Evolutionary conservation across 2,888 invertebrate genomes (phyloP), one percentile per base, ranked within the genome.

Genomic region (Branchipolynoe longqiensis): DNA sequence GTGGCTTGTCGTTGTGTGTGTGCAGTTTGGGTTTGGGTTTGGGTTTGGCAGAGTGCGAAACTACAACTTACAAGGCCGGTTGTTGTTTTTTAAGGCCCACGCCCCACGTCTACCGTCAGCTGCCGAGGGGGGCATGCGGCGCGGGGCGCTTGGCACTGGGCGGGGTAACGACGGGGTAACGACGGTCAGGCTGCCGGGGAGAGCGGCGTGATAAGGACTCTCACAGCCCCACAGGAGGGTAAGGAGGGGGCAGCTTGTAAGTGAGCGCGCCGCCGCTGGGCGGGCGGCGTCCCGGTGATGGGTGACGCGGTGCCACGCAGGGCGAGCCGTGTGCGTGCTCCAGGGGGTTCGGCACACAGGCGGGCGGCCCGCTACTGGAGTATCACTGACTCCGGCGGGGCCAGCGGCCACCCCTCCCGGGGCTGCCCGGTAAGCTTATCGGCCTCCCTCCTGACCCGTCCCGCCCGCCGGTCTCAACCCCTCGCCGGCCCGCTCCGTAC

Each of bases 371-470:
- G 36, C 69, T 69, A 33, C 25, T 69, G 69, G 62, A 69, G 69
- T 69, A 69, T 69, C 69, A 25, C n/a, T 69, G 69, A 69, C 69
- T 69, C 69, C 69, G 38, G 69, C 69, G 36, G 69, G 69, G 69
- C 69, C 6, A 1, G n/a, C 14, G 69, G 36, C 69, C 69, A 38
- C 69, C 69, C 69, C 69, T 54, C 54, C 78, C 28, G 78, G 48
- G 78, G 78, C 48, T 41, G 41, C 48, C 78, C 78, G 41, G 41
- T 54, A 78, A 54, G 78, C 78, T 78, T 78, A 78, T 78, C 78
- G 54, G 41, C 22, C 48, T 78, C 48, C 41, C 41, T n/a, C 48
- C 31, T 48, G 48, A 40, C 78, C 41, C 78, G 31, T 1, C 48
- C 78, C 25, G 78, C 18, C 40, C 36, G 62, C 48, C n/a, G n/a